phyloP scores from a whole-genome alignment of 2,888 invertebrate genomes.

The Caenorhabditis sp. region DNA sequence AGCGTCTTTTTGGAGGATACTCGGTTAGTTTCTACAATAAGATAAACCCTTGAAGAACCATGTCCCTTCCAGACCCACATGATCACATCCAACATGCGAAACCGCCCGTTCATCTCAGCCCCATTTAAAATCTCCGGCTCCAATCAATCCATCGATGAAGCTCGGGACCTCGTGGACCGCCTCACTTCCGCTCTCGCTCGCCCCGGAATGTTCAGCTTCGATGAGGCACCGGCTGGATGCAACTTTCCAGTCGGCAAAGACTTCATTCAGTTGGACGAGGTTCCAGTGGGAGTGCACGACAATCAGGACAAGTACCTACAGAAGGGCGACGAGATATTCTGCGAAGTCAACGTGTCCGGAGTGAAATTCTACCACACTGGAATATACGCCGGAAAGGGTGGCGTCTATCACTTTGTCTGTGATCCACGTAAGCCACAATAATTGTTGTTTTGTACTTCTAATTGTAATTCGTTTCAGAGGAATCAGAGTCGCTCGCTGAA shows the following conservation, averaged over 20 bases:
- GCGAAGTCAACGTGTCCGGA: conserved; percentile 67
- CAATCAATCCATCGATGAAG: conserved; percentile 53
- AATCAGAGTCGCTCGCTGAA: conserved; percentile 62
- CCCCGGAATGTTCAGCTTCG: conserved; percentile 62
- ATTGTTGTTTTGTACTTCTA: not conserved
- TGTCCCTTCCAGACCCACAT: conserved; percentile 55
- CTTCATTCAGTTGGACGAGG: conserved; percentile 61
- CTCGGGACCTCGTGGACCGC: conserved; percentile 58
- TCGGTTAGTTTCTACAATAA: no score
- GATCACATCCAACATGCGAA: conserved; percentile 71
- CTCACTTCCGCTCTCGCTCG: conserved; percentile 35
- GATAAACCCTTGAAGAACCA: no score
- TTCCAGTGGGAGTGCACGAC: conserved; percentile 62
- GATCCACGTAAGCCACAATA: conserved; percentile 66
- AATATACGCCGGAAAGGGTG: conserved; percentile 75
- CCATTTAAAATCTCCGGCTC: conserved; percentile 64
- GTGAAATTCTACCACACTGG: conserved; percentile 75
- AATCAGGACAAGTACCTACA: conserved; percentile 62
- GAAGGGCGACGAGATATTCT: conserved; percentile 72
- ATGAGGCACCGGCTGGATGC: conserved; percentile 60
- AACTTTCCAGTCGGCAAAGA: conserved; percentile 65
- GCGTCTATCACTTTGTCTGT: conserved; percentile 73
- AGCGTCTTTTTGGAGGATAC: conserved; percentile 67
- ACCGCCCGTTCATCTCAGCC: conserved; percentile 69
- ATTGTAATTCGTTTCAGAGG: conserved; percentile 52